phyloP scores from a whole-genome alignment of 92 coral and sea anemone genomes.

The Zoanthus sociatus region DNA sequence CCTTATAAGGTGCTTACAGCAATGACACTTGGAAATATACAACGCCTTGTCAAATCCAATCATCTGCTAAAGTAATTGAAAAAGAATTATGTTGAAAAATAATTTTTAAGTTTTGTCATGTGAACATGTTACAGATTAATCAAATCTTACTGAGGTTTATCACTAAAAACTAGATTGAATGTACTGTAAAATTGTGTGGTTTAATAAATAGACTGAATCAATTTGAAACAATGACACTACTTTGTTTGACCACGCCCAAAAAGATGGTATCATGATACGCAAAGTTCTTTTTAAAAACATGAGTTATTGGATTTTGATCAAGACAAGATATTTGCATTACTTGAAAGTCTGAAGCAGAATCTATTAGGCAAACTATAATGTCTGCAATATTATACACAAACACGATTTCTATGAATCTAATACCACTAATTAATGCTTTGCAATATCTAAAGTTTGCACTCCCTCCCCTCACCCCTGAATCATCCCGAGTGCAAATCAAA shows the following conservation, averaged over 20 bases:
- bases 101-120: not conserved
- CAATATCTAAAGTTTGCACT: not conserved
- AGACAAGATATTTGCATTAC: not conserved
- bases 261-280: not conserved
- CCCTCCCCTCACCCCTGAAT: not conserved
- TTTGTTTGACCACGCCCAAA: slow-evolving; percentile 1
- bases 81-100: not conserved
- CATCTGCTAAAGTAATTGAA: not conserved
- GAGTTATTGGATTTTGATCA: not conserved
- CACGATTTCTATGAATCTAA: not conserved
- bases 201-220: slow-evolving; percentile 12
- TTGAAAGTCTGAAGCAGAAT: not conserved
- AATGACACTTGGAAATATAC: not conserved
- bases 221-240: not conserved
- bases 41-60: not conserved
- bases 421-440: not conserved
- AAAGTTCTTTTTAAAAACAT: not conserved
- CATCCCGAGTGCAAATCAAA: not conserved
- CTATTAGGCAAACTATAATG: not conserved
- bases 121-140: not conserved
- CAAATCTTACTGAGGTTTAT: not conserved
- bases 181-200: not conserved
- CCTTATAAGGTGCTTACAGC: not conserved
- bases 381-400: slow-evolving; percentile 12
- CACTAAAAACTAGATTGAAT: not conserved